These are phyloP conservation scores for Ferrisia virgata DNA, from an alignment of 2,888 invertebrate genomes.

Conservation along the genomic window DNA sequence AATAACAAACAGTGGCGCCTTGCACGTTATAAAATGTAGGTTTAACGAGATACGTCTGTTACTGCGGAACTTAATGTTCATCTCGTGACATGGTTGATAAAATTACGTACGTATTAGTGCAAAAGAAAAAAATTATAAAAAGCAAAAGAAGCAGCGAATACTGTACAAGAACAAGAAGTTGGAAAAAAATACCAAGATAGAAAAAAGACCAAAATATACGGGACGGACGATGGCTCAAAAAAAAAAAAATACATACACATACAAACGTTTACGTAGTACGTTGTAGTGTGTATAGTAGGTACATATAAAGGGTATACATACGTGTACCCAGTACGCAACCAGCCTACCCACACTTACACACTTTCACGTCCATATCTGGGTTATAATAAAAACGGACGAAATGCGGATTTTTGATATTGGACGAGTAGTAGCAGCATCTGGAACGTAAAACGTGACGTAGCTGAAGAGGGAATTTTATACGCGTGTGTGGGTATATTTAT, in stretches of 20 bases:
- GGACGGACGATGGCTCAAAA: neutral
- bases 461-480: conserved; percentile 18
- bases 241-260: neutral
- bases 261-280: no score
- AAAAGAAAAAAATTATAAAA: no score
- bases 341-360: no score
- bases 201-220: neutral
- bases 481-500: neutral
- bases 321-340: no score
- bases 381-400: conserved; percentile 34
- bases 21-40: conserved; percentile 17
- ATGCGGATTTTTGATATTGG: conserved; percentile 40
- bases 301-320: no score
- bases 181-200: no score
- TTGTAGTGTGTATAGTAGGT: no score
- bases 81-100: conserved; percentile 31
- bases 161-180: no score
- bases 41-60: conserved; percentile 31
- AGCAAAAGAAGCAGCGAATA: neutral
- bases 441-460: conserved; percentile 37
- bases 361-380: neutral
- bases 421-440: conserved; percentile 37
- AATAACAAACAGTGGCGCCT: conserved; percentile 18
- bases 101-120: conserved; percentile 22
- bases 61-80: conserved; percentile 22